Evolutionary conservation across 2,113 vertebrate species (phyloP).

Genomic region (Pan paniscus): DNA sequence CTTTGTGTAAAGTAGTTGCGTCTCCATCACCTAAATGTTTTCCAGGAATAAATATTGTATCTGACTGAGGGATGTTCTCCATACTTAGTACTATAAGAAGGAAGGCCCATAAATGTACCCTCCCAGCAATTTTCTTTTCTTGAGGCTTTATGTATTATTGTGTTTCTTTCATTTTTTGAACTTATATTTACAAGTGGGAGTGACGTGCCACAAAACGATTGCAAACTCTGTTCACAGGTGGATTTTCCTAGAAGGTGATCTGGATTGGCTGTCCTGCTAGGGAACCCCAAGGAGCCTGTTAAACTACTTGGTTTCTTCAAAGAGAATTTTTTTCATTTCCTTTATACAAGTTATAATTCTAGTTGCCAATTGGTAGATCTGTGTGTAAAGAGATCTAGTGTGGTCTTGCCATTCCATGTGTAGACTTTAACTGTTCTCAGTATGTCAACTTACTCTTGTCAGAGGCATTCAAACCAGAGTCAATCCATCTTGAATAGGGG

Average conservation of each 20-base stretch:
- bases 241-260: not conserved
- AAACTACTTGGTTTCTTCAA: not conserved
- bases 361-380: not conserved
- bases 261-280: not conserved
- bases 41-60: too few relatives aligned
- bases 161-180: not conserved
- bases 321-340: not conserved
- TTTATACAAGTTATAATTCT: not conserved
- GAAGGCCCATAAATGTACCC: too few relatives aligned
- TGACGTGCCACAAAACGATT: not conserved
- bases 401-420: not conserved
- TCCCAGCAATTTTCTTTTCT: not conserved
- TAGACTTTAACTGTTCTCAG: not conserved
- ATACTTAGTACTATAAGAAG: too few relatives aligned
- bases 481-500: too few relatives aligned
- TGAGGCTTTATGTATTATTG: not conserved
- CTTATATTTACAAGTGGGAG: not conserved
- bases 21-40: too few relatives aligned
- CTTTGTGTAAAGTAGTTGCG: too few relatives aligned
- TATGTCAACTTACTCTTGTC: not conserved
- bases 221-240: not conserved
- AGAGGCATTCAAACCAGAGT: too few relatives aligned
- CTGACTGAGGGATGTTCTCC: too few relatives aligned
- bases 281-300: not conserved
- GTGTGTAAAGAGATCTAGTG: not conserved